Conservation (phyloP, 1,140 invertebrate genomes). For the Tachypleus tridentatus region DNA sequence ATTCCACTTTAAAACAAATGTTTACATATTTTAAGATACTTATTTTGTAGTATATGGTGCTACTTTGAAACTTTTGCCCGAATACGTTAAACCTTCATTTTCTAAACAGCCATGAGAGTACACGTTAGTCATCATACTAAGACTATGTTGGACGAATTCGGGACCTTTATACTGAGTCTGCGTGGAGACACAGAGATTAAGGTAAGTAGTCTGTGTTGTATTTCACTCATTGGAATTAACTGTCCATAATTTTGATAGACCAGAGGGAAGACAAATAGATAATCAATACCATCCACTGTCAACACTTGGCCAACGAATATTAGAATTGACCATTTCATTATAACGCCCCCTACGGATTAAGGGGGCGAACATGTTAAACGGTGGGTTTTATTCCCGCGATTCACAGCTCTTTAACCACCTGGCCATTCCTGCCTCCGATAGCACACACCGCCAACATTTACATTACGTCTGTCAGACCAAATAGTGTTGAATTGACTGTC, state of each 20-base stretch:
- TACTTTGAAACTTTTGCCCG: too few relatives aligned
- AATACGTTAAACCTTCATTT: not conserved
- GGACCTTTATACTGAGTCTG: constrained; percentile 70
- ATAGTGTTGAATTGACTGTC: too few relatives aligned
- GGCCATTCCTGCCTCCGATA: too few relatives aligned
- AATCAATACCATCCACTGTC: not conserved
- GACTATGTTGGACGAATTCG: constrained; percentile 52
- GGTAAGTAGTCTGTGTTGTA: constrained; percentile 7
- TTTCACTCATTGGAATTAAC: not conserved
- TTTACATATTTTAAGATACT: too few relatives aligned
- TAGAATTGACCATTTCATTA: not conserved
- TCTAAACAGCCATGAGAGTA: constrained; percentile 19
- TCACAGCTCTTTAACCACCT: too few relatives aligned
- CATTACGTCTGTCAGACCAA: too few relatives aligned
- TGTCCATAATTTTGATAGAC: not conserved
- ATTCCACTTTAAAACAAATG: too few relatives aligned
- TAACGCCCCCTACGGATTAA: not conserved
- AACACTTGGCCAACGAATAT: not conserved
- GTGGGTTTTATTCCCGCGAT: too few relatives aligned
- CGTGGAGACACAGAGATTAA: constrained; percentile 53
- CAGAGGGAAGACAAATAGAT: not conserved
- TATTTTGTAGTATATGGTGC: too few relatives aligned
- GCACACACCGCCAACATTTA: too few relatives aligned
- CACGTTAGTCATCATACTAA: constrained; percentile 21
- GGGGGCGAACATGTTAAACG: too few relatives aligned